phyloP scores from a whole-genome alignment of 2,888 invertebrate species.

The Iselma pallidipennis region DNA sequence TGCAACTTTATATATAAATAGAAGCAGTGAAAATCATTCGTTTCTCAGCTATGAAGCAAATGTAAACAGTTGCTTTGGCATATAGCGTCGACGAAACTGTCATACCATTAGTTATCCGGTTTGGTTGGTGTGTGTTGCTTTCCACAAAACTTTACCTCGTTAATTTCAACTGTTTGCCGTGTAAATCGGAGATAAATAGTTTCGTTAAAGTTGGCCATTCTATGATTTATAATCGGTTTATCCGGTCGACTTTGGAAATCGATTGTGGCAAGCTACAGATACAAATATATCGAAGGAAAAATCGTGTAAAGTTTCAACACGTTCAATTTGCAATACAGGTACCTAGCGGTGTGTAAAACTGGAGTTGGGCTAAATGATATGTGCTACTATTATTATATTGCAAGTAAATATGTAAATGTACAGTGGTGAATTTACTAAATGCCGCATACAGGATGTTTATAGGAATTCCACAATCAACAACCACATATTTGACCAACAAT shows the following conservation, averaged over 20 bases:
- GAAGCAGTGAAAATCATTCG: no score
- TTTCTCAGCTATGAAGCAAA: not conserved
- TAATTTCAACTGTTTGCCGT: slow-evolving; percentile 41
- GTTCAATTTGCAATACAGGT: no score
- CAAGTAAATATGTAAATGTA: not conserved
- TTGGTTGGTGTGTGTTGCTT: not conserved
- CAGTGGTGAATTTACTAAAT: not conserved
- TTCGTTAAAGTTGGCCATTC: slow-evolving; percentile 23
- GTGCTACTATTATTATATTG: not conserved
- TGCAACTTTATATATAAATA: no score
- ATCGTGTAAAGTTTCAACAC: no score
- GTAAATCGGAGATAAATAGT: slow-evolving; percentile 25
- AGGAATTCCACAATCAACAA: slow-evolving; percentile 2
- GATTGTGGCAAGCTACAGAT: no score
- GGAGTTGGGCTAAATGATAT: no score
- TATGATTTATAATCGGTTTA: slow-evolving; percentile 18
- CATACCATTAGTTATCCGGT: not conserved
- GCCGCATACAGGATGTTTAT: not conserved
- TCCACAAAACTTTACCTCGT: slow-evolving; percentile 37
- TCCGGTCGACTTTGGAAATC: no score
- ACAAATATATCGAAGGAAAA: no score
- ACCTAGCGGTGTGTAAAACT: no score
- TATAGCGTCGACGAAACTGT: not conserved
- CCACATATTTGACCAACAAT: slow-evolving; percentile 24
- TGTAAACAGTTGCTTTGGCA: not conserved